Conservation (phyloP, 1,140 invertebrate genomes). For the Drosophila erecta region DNA sequence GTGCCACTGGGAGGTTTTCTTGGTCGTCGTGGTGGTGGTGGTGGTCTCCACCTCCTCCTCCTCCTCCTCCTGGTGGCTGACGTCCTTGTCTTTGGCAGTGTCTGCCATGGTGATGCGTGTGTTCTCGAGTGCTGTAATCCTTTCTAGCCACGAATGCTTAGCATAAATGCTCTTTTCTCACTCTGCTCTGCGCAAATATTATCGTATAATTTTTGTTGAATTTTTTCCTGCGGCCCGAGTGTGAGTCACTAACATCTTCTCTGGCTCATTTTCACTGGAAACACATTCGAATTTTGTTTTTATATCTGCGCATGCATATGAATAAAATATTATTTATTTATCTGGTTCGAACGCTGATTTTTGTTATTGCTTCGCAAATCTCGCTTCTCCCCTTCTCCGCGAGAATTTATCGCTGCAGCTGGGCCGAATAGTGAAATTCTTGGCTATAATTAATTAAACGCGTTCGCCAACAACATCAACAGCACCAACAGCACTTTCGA, state of each 20-base stretch:
- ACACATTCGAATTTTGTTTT: slow-evolving; percentile 29
- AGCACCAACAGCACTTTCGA: slow-evolving; percentile 25
- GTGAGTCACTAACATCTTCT: slow-evolving; percentile 40
- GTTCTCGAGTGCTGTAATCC: slow-evolving; percentile 57
- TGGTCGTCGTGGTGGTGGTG: slow-evolving; percentile 65
- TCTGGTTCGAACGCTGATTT: slow-evolving; percentile 24
- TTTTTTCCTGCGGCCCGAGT: slow-evolving; percentile 2
- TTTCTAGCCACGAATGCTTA: slow-evolving; percentile 51
- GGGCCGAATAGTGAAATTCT: slow-evolving; percentile 62
- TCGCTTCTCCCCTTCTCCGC: slow-evolving; percentile 12
- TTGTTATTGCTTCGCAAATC: slow-evolving; percentile 17
- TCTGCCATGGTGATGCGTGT: slow-evolving; percentile 69
- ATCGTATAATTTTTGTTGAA: slow-evolving; percentile 41
- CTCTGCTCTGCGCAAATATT: slow-evolving; percentile 39
- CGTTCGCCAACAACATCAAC: slow-evolving; percentile 35
- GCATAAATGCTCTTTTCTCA: slow-evolving; percentile 41
- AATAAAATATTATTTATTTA: slow-evolving; percentile 55
- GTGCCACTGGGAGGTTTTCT: slow-evolving; percentile 78
- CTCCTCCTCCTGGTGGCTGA: slow-evolving; percentile 65
- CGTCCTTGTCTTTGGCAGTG: slow-evolving; percentile 71
- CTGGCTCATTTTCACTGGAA: slow-evolving; percentile 45
- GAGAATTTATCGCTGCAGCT: slow-evolving; percentile 70
- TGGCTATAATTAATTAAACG: slow-evolving; percentile 46
- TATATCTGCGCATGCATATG: slow-evolving; percentile 27
- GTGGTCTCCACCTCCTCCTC: slow-evolving; percentile 58